A percentile compares a stretch with the other conserved stretches of the same genome.
Evolutionary conservation across 2,797 vertebrate genomes (phyloP).

Genomic region (Iguana delicatissima): DNA sequence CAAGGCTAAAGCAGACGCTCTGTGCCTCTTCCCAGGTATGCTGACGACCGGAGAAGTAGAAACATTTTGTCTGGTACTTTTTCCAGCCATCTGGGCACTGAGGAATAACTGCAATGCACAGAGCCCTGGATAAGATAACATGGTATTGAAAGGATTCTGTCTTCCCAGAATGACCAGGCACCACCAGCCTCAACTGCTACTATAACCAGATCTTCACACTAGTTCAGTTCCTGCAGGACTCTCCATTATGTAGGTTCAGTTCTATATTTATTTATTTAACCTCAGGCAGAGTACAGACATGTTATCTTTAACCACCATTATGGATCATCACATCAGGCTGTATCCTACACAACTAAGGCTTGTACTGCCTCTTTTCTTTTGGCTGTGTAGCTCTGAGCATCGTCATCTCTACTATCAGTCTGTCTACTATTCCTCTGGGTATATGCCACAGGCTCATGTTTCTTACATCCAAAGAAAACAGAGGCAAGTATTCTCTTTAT

Average conservation of each 20-base stretch:
- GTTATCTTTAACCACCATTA: neutral
- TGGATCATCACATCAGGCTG: neutral
- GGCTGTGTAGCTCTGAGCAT: neutral
- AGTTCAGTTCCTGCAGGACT: too few relatives aligned
- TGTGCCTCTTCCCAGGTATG: constrained; percentile 58
- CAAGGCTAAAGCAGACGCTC: neutral
- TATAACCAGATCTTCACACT: neutral
- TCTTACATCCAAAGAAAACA: neutral
- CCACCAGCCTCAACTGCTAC: neutral
- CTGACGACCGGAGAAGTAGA: constrained; percentile 50
- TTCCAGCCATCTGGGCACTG: constrained; percentile 63
- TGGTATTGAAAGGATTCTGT: neutral
- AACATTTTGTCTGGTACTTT: constrained; percentile 65
- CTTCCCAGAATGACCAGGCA: neutral
- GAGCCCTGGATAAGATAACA: neutral
- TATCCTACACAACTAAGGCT: neutral
- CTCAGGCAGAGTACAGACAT: neutral
- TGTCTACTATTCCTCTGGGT: neutral
- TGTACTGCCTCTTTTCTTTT: neutral
- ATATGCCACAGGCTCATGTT: neutral
- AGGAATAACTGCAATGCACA: constrained; percentile 25
- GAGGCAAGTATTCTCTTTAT: neutral
- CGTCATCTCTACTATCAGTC: neutral
- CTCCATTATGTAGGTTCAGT: neutral
- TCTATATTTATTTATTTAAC: neutral